phyloP scores from a whole-genome alignment of 2,113 vertebrate species.

The Microcebus ravelobensis region DNA sequence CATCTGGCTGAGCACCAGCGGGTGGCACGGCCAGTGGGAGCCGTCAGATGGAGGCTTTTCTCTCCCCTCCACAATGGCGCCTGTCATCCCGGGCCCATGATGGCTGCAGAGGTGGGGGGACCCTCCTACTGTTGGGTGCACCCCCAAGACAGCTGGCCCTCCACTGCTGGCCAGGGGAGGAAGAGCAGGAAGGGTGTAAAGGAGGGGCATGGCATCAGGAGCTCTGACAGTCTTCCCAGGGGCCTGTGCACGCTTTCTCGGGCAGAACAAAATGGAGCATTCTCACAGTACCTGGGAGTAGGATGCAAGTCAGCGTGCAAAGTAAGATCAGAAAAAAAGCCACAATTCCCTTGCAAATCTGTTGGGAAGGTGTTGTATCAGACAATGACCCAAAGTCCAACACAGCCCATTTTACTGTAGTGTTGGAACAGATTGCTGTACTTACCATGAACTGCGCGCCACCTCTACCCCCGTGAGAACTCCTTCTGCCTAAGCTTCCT shows the following conservation, averaged over 20 bases:
- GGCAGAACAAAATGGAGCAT: not conserved
- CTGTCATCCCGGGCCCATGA: not conserved
- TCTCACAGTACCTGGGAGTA: fast-evolving
- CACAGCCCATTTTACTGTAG: fast-evolving
- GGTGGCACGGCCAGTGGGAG: too few species aligned
- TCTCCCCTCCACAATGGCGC: fast-evolving
- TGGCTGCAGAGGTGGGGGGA: not conserved
- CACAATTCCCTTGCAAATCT: not conserved
- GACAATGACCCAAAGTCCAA: not conserved
- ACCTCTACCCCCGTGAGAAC: not conserved
- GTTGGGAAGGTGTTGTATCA: not conserved
- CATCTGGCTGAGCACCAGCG: fast-evolving
- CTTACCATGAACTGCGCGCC: fast-evolving
- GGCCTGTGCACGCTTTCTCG: not conserved
- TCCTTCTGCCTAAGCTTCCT: fast-evolving
- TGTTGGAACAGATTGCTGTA: not conserved
- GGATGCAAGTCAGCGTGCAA: not conserved
- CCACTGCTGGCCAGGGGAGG: not conserved
- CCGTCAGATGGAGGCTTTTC: not conserved
- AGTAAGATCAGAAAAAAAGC: not conserved
- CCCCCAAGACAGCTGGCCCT: not conserved
- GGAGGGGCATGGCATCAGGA: not conserved
- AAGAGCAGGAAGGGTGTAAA: not conserved
- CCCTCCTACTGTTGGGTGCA: not conserved
- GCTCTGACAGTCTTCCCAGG: not conserved